Evolutionary conservation across 2,113 vertebrate species (phyloP), one percentile per base, ranked within the genome.

Genomic region (Hippopotamus amphibius): DNA sequence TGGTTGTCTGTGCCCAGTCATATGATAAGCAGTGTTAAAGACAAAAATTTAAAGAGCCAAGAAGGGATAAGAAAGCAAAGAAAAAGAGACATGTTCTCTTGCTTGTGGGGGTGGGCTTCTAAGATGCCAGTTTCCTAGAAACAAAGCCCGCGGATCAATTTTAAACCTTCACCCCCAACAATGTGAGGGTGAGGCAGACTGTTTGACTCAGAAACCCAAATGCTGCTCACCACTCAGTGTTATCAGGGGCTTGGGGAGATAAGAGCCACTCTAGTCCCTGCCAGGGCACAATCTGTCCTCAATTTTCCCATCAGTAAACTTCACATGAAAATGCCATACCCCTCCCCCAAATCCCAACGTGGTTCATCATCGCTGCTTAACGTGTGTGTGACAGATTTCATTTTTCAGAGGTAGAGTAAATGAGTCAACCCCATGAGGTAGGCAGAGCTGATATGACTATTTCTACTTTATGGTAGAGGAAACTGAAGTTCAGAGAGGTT

Each of bases 1-100:
- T 9, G 28, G 83, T 74, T 53, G 82, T 95, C 98, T 97, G 97
- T 93, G 61, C 96, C 83, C 53, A 96, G 97, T 97, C 98, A 97
- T 79, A 82, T 95, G 97, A 98, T 97, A 97, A 97, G 96, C 92
- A 72, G 48, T 61, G 97, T 95, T 97, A 95, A 95, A 96, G 90
- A 88, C 66, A 92, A 96, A 80, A n/a, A 90, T 92, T 63, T 82
- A 82, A 94, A 97, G 92, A 84, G 94, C 95, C 93, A 92, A 76
- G 88, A n/a, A 93, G 61, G 96, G 90, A 95, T 93, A 93, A 88
- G 83, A 55, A 92, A 89, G 92, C 80, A 28, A 22, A 65, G 79
- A 69, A n/a, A 93, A 66, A 79, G 88, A 92, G 74, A 88, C 33
- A 2, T 4, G 68, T 50, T 91, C 63, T 41, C 82, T 46, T 37